phyloP scores from a whole-genome alignment of 2,888 invertebrate genomes.

The Limnephilus rhombicus region DNA sequence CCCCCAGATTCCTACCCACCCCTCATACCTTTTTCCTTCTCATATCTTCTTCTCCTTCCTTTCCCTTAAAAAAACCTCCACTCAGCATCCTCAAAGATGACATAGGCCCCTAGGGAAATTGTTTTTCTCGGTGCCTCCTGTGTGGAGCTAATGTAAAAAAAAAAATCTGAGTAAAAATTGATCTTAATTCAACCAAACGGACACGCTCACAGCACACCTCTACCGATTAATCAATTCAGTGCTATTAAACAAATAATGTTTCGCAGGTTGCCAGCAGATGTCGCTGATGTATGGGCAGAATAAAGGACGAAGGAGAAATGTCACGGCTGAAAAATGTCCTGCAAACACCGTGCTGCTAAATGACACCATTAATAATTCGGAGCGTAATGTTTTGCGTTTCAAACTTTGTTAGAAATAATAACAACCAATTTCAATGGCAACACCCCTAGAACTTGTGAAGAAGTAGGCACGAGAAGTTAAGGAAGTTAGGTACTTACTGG shows the following conservation, averaged over 20 bases:
- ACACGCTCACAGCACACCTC: background rate
- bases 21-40: too few species aligned
- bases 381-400: constrained; percentile 20
- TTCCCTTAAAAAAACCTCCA: too few species aligned
- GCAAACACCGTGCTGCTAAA: constrained; percentile 34
- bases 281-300: constrained; percentile 30
- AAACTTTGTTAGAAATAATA: background rate
- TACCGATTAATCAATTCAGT: background rate
- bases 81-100: too few species aligned
- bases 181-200: background rate
- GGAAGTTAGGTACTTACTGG: background rate
- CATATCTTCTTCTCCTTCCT: too few species aligned
- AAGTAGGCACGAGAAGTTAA: background rate
- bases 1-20: too few species aligned
- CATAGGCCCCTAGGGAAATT: too few species aligned
- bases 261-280: constrained; percentile 30
- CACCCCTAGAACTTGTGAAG: background rate
- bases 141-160: too few species aligned
- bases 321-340: constrained; percentile 35
- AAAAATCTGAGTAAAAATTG: background rate
- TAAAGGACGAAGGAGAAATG: constrained; percentile 39
- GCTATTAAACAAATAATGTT: constrained; percentile 22
- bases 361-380: constrained; percentile 35
- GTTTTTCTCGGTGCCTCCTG: too few species aligned
- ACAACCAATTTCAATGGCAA: background rate